phyloP scores from a whole-genome alignment of 2,888 invertebrate genomes.

The Andrena dorsata region DNA sequence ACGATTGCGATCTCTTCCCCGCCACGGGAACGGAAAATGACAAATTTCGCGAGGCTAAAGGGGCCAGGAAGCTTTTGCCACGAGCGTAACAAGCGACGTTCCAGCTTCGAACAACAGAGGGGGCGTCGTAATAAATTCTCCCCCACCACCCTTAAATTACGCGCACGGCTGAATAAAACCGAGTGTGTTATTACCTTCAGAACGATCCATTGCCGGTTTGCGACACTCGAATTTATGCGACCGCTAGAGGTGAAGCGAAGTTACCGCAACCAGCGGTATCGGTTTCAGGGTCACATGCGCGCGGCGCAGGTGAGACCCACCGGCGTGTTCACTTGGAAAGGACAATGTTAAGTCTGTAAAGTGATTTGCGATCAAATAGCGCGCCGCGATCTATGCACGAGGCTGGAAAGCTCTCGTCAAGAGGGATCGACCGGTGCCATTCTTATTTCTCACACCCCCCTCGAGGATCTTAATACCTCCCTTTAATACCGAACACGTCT shows the following conservation, averaged over 20 bases:
- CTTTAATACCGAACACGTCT: too few species aligned
- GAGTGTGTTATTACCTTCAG: slow-evolving; percentile 50
- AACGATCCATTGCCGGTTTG: slow-evolving; percentile 54
- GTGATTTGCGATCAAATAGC: background rate
- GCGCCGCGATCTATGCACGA: background rate
- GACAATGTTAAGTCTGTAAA: slow-evolving; percentile 8
- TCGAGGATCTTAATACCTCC: too few species aligned
- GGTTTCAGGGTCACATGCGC: slow-evolving; percentile 59
- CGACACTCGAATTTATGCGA: slow-evolving; percentile 64
- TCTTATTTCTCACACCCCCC: background rate
- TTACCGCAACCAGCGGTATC: slow-evolving; percentile 59
- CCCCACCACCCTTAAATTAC: slow-evolving; percentile 31
- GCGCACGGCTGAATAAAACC: slow-evolving; percentile 37
- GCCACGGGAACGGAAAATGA: background rate
- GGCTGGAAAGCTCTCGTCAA: background rate
- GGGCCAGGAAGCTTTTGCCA: slow-evolving; percentile 6
- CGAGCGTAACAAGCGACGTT: slow-evolving; percentile 23
- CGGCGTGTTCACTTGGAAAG: slow-evolving; percentile 16
- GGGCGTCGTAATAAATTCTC: slow-evolving; percentile 40
- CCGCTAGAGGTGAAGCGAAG: slow-evolving; percentile 56
- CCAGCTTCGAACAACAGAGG: slow-evolving; percentile 12
- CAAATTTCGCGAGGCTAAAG: background rate
- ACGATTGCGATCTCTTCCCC: background rate
- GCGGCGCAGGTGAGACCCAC: slow-evolving; percentile 51
- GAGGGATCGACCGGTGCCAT: background rate